Percentiles rank a stretch among this genome's conserved stretches.
Evolutionary conservation across 2,888 invertebrate species (phyloP).

Genomic region (Erebia ligea): DNA sequence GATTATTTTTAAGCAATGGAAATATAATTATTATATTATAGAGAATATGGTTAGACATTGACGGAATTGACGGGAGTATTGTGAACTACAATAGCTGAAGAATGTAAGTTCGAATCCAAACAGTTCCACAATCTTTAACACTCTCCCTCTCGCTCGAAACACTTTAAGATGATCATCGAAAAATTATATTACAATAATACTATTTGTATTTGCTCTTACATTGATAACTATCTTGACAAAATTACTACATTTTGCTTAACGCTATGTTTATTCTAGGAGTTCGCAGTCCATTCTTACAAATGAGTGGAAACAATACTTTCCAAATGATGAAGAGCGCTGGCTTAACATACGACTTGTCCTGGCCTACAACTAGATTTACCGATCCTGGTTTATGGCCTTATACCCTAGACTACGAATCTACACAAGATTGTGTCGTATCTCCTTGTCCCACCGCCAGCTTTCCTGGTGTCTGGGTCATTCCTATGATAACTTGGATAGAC

Average conservation of each 20-base stretch:
- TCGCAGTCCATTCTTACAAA: conserved; percentile 82
- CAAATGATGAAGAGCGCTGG: conserved; percentile 76
- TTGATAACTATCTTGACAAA: no score
- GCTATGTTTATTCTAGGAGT: conserved; percentile 54
- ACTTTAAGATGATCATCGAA: no score
- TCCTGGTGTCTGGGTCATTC: conserved; percentile 86
- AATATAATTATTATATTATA: no score
- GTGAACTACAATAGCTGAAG: no score
- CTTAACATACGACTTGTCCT: conserved; percentile 84
- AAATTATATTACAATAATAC: no score
- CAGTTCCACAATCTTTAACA: no score
- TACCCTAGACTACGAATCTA: conserved; percentile 84
- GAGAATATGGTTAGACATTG: no score
- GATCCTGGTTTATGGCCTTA: conserved; percentile 86
- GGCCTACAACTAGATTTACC: conserved; percentile 75
- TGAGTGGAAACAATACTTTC: conserved; percentile 83
- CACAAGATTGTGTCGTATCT: conserved; percentile 80
- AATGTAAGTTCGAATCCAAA: no score
- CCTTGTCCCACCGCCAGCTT: conserved; percentile 83
- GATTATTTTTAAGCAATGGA: no score
- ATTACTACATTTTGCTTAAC: background rate
- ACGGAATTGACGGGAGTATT: no score
- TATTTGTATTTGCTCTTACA: no score
- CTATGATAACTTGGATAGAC: conserved; percentile 84
- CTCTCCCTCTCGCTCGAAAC: no score